phyloP scores from a whole-genome alignment of 53 echinoderm and acorn worm genomes.

The Luidia sarsii region DNA sequence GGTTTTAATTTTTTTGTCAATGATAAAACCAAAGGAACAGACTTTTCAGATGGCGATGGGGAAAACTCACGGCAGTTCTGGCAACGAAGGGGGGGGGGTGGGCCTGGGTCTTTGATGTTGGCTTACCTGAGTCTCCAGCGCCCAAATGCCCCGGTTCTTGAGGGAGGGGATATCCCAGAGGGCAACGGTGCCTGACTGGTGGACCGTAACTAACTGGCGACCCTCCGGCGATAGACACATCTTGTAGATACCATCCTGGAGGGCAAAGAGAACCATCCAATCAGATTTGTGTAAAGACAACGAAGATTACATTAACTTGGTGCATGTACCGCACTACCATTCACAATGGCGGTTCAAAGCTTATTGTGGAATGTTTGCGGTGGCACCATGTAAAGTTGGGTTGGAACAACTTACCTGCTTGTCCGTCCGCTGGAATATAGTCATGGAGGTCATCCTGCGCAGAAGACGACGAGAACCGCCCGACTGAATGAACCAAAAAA shows the following conservation, averaged over 20 bases:
- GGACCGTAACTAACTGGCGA: conserved; percentile 75
- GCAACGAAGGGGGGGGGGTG: no score
- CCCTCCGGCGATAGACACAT: conserved; percentile 91
- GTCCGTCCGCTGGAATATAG: conserved; percentile 44
- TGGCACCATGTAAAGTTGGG: no score
- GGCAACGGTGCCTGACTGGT: conserved; percentile 84
- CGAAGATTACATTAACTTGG: no score
- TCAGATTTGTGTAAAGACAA: no score
- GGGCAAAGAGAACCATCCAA: not conserved
- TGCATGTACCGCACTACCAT: no score
- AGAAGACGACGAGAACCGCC: conserved; percentile 45
- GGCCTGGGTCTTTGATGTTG: not conserved
- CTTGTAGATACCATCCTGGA: conserved; percentile 92
- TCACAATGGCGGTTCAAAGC: no score
- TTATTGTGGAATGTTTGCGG: no score
- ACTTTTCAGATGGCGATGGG: no score
- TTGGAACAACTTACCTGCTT: conserved; percentile 55
- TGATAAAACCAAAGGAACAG: no score
- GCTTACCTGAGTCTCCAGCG: conserved; percentile 81
- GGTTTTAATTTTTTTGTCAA: no score
- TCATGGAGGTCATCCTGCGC: conserved; percentile 33
- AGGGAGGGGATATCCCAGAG: conserved; percentile 96
- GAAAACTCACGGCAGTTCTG: no score
- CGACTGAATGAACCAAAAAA: not conserved
- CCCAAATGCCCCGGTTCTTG: conserved; percentile 76